Evolutionary conservation across 2,797 vertebrate species (phyloP).

Genomic region (Urosaurus nigricauda): DNA sequence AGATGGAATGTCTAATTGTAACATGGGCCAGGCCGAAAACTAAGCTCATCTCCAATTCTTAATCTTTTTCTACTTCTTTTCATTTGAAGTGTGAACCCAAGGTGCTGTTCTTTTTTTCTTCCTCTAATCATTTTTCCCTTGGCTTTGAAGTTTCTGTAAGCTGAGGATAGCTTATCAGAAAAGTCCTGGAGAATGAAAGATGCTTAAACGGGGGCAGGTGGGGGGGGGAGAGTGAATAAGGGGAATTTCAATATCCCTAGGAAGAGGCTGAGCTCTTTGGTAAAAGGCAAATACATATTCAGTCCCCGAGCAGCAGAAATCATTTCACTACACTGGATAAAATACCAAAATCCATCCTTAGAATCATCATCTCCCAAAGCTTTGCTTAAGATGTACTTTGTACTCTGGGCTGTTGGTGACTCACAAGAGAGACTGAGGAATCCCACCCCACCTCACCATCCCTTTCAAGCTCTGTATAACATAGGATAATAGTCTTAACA

Average conservation of each 20-base stretch:
- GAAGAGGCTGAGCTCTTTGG: constrained; percentile 61
- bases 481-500: constrained; percentile 51
- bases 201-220: constrained; percentile 54
- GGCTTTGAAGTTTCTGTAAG: constrained; percentile 74
- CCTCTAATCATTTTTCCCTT: constrained; percentile 58
- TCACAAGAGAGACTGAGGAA: constrained; percentile 50
- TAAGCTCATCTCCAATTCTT: constrained; percentile 54
- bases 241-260: constrained; percentile 63
- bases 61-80: constrained; percentile 54
- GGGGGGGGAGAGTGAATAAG: constrained; percentile 48
- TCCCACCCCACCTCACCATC: neutral
- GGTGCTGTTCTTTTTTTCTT: constrained; percentile 51
- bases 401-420: constrained; percentile 51
- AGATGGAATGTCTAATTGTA: constrained; percentile 8
- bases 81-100: constrained; percentile 70
- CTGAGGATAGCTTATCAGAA: constrained; percentile 69
- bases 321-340: constrained; percentile 68
- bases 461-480: constrained; percentile 37
- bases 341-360: constrained; percentile 60
- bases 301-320: constrained; percentile 58
- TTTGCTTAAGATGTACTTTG: constrained; percentile 56
- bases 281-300: constrained; percentile 66
- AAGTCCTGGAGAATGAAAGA: constrained; percentile 59
- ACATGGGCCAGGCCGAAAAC: constrained; percentile 37
- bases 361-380: constrained; percentile 55